These are phyloP conservation scores for Lichenostomus cassidix DNA, from an alignment of 2,113 vertebrate species.

Conservation along the genomic window DNA sequence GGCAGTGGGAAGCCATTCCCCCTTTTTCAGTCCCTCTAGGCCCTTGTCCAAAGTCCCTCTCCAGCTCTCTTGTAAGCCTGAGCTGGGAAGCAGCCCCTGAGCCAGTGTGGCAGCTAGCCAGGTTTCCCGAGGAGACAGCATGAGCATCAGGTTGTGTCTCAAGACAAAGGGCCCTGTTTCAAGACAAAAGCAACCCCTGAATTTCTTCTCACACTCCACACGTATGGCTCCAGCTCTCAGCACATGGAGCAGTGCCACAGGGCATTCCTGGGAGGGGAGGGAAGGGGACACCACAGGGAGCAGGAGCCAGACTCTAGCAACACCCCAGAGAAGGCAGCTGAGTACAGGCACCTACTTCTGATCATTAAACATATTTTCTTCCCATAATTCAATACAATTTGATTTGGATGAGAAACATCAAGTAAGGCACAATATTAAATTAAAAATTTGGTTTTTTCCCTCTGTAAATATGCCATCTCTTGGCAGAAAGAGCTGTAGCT, in stretches of 20 bases:
- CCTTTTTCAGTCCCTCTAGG: not conserved
- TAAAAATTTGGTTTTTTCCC: fast-evolving
- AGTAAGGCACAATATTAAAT: not conserved
- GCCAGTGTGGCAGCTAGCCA: not conserved
- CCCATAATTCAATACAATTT: not conserved
- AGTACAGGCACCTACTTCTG: not conserved
- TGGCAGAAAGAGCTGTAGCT: not conserved
- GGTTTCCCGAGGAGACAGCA: not conserved
- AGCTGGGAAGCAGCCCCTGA: not conserved
- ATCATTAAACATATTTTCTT: not conserved
- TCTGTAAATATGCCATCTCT: not conserved
- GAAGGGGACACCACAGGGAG: not conserved
- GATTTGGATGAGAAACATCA: not conserved
- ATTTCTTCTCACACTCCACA: fast-evolving
- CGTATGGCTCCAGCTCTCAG: fast-evolving
- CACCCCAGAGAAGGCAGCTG: not conserved
- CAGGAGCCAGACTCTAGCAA: not conserved
- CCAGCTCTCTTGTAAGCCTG: not conserved
- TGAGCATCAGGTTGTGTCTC: fast-evolving
- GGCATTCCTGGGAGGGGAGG: no score
- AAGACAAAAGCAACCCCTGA: not conserved
- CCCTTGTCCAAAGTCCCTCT: not conserved
- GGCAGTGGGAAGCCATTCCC: not conserved
- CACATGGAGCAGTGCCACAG: not conserved
- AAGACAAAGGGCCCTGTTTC: not conserved